Conservation (phyloP, 2,113 vertebrate species). For the Dendropsophus ebraccatus region DNA sequence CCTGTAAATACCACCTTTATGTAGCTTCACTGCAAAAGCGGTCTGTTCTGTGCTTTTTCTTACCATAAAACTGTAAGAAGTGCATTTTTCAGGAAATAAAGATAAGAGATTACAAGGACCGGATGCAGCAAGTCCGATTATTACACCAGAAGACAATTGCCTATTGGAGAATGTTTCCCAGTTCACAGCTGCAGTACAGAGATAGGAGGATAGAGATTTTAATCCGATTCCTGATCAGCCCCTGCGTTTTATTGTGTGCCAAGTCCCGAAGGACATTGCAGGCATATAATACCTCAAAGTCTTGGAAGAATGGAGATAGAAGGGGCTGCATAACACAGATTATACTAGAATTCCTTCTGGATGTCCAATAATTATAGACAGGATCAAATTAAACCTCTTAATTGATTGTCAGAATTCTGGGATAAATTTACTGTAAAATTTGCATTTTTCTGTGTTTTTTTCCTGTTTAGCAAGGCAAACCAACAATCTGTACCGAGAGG, state of each 20-base stretch:
- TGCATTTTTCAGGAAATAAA: constrained; percentile 40
- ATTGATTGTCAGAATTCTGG: background rate
- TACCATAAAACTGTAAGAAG: constrained; percentile 15
- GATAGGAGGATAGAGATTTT: constrained; percentile 56
- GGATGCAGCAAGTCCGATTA: constrained; percentile 30
- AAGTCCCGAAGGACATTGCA: constrained; percentile 35
- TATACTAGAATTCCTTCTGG: constrained; percentile 39
- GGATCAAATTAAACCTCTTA: constrained; percentile 3
- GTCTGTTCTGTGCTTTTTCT: constrained; percentile 1
- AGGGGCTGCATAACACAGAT: constrained; percentile 51
- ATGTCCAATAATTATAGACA: background rate
- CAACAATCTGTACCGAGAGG: background rate
- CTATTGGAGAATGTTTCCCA: constrained; percentile 53
- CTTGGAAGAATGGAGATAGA: constrained; percentile 44
- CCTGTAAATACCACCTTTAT: background rate
- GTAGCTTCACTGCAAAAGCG: constrained; percentile 9
- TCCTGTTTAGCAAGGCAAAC: background rate
- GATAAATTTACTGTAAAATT: background rate
- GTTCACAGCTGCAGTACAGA: constrained; percentile 50
- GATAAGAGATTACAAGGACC: constrained; percentile 54
- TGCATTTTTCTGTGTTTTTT: background rate
- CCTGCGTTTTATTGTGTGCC: constrained; percentile 53
- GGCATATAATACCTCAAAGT: constrained; percentile 45
- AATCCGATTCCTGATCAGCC: constrained; percentile 56
- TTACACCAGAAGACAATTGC: constrained; percentile 54